Conservation (phyloP, 2,888 invertebrate genomes). For the Lissonota sp. region DNA sequence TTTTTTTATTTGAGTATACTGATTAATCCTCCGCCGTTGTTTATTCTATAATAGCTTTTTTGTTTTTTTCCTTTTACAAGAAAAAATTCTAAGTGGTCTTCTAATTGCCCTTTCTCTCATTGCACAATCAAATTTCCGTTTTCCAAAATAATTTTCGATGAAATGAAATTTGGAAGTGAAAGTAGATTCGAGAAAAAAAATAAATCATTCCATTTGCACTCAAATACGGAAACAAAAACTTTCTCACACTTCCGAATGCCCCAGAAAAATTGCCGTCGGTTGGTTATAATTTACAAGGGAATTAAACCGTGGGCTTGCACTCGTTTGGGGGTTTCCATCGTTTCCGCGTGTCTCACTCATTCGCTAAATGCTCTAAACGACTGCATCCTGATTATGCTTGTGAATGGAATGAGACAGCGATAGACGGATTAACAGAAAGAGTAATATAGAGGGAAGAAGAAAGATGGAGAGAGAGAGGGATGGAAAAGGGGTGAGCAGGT, state of each 20-base stretch:
- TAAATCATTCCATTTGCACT: too few relatives aligned
- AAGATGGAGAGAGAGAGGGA: slow-evolving; percentile 6
- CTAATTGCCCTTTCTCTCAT: too few relatives aligned
- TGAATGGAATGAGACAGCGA: slow-evolving; percentile 28
- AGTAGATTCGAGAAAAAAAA: too few relatives aligned
- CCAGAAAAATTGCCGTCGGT: too few relatives aligned
- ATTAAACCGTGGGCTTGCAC: slow-evolving; percentile 77
- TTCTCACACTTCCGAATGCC: background rate
- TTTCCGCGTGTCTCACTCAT: slow-evolving; percentile 65
- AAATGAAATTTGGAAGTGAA: too few relatives aligned
- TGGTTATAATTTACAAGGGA: slow-evolving; percentile 47
- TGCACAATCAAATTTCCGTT: background rate
- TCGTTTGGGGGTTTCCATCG: slow-evolving; percentile 44
- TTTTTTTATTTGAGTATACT: too few relatives aligned
- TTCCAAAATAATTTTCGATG: background rate
- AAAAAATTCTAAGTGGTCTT: too few relatives aligned
- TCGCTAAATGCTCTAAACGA: slow-evolving; percentile 79
- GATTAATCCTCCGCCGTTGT: too few relatives aligned
- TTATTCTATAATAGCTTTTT: background rate
- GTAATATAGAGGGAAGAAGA: slow-evolving; percentile 24
- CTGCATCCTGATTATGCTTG: slow-evolving; percentile 81
- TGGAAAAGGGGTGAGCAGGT: slow-evolving; percentile 62
- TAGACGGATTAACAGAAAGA: slow-evolving; percentile 16
- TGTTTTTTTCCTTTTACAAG: background rate
- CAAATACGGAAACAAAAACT: background rate